Base-by-base conservation (phyloP, 2,113 vertebrate genomes). In the Coreoperca whiteheadi region DNA sequence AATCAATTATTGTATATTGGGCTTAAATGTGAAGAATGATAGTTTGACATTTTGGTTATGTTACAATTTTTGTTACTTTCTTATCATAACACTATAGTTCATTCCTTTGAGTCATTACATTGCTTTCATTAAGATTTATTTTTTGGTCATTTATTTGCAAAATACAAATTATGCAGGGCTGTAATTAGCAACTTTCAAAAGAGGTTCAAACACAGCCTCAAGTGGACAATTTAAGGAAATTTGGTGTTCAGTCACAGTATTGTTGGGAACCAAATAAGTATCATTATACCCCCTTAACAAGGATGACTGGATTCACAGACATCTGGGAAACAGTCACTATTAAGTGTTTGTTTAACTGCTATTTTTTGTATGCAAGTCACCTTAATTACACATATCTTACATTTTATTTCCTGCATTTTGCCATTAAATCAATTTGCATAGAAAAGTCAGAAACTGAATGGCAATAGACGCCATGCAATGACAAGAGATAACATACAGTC, bases 201-300 rank as follows among this genome's bases (percentile, higher is more conserved):
- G 37, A 7, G n/a, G n/a, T n/a, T n/a, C n/a, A 51, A 50, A 39
- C 51, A 4, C 2, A 37, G 21, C 61, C 20, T 66, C 50, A 20
- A 28, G 51, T 43, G 39, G 28, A 68, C 8, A 14, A 34, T 66
- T 30, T n/a, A n/a, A n/a, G n/a, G 61, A 37, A 37, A 34, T 28
- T 1, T 23, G n/a, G n/a, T 43, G 12, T 37, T 71, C 34, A 41
- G 16, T 48, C 43, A 23, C 46, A n/a, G n/a, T n/a, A n/a, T n/a
- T n/a, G n/a, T n/a, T n/a, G n/a, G n/a, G n/a, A n/a, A n/a, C n/a
- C 18, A 69, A 48, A 74, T 74, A 34, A 74, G 12, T 64, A 7
- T 6, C 4, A 63, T 51, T 50, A 16, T 48, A 23, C 41, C 41
- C 37, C 16, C 32, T 59, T 32, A 63, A 32, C 16, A 43, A 46